Conservation (phyloP, 2,888 invertebrate species). For the Cosmopolites sordidus region DNA sequence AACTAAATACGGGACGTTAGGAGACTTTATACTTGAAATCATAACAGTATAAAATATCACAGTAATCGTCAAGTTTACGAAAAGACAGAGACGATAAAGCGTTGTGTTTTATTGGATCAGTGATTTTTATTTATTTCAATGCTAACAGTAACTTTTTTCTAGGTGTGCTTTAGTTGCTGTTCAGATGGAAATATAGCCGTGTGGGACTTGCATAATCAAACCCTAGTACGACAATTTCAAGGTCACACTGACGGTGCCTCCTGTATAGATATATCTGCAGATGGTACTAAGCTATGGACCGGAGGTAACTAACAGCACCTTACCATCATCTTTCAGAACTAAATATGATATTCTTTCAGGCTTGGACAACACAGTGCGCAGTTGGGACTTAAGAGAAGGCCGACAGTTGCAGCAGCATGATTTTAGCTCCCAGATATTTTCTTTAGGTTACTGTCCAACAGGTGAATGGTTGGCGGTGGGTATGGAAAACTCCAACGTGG, state of each 20-base stretch:
- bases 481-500: slow-evolving; percentile 97
- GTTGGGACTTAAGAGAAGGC: slow-evolving; percentile 93
- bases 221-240: slow-evolving; percentile 86
- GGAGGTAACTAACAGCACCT: slow-evolving; percentile 48
- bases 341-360: slow-evolving; percentile 49
- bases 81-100: too few relatives aligned
- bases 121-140: too few relatives aligned
- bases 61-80: too few relatives aligned
- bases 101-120: too few relatives aligned
- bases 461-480: slow-evolving; percentile 97
- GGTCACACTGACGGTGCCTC: slow-evolving; percentile 98
- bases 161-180: slow-evolving; percentile 95
- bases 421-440: slow-evolving; percentile 87
- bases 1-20: too few relatives aligned
- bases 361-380: slow-evolving; percentile 92
- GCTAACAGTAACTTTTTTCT: neutral
- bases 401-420: slow-evolving; percentile 92
- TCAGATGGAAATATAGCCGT: slow-evolving; percentile 97
- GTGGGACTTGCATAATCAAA: slow-evolving; percentile 90
- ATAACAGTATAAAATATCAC: too few relatives aligned
- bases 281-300: slow-evolving; percentile 47
- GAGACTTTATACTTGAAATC: too few relatives aligned
- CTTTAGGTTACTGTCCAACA: slow-evolving; percentile 84
- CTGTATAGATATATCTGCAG: slow-evolving; percentile 87
- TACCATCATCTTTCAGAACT: neutral